These are phyloP conservation scores for Synanthedon andrenaeformis DNA, from an alignment of 2,888 invertebrate species.

Conservation along the genomic window DNA sequence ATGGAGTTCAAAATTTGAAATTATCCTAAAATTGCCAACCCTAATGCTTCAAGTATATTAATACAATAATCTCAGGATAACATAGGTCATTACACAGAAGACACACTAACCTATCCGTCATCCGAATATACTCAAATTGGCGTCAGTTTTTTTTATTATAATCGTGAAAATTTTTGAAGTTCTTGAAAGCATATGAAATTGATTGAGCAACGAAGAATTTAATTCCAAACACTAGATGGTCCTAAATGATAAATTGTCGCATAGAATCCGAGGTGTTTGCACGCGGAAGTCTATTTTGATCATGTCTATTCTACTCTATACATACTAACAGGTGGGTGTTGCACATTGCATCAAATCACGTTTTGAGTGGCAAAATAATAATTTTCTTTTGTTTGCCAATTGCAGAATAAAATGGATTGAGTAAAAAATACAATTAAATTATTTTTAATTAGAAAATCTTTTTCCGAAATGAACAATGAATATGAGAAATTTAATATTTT, in stretches of 20 bases:
- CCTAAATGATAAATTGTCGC: background rate
- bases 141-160: background rate
- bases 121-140: background rate
- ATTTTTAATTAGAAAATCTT: no score
- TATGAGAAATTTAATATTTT: no score
- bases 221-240: background rate
- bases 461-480: no score
- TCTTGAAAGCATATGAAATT: background rate
- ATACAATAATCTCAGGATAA: background rate
- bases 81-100: background rate
- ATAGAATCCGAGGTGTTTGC: conserved; percentile 9
- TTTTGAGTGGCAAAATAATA: no score
- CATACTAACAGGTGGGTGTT: conserved; percentile 23
- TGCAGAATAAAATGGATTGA: conserved; percentile 8
- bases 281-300: conserved; percentile 56
- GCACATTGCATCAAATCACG: conserved; percentile 19
- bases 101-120: background rate
- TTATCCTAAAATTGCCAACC: no score
- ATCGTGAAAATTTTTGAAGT: background rate
- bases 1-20: no score
- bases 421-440: background rate
- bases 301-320: conserved; percentile 25
- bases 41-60: background rate
- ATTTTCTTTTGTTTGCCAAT: background rate
- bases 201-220: background rate